Base-by-base conservation (phyloP, 2,888 invertebrate species). In the Podotricha telesiphe region DNA sequence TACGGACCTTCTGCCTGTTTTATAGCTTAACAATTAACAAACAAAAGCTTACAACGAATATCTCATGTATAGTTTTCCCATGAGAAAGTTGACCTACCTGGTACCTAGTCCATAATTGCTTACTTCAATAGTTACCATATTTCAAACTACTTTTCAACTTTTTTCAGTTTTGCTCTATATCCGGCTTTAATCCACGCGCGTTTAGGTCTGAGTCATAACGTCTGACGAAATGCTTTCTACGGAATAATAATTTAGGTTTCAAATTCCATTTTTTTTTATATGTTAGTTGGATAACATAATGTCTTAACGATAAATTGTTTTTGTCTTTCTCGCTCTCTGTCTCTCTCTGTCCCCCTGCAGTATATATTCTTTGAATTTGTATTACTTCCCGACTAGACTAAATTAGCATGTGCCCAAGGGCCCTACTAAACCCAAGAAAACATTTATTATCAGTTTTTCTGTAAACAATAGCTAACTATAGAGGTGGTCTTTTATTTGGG, bases 21-120 rank as follows among this genome's bases (percentile, higher is more conserved):
- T 53, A 53, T n/a, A 28, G 53, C 28, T 22, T 28, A 28, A 53
- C 28, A 53, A 28, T 53, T 53, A 53, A 53, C 53, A 53, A 53
- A 53, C 53, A 22, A 53, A 42, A 28, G 22, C 10, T 53, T 28
- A 53, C 28, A 28, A 28, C n/a, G 53, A n/a, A 10, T 15, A 3
- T 20, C n/a, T n/a, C 1, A 28, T 53, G 10, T 8, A 53, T 28
- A 28, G 22, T 53, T 53, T 53, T 53, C 28, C 53, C n/a, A 28
- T n/a, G 28, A 53, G 53, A 53, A 53, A 53, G 53, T 53, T 28
- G n/a, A 22, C 53, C 53, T n/a, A 10, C n/a, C 28, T 53, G 6
- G n/a, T 10, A n/a, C 15, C n/a, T n/a, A 53, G n/a, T 5, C n/a
- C n/a, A 10, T 28, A 28, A 53, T 53, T 28, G 3, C 8, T 53